phyloP scores from a whole-genome alignment of 2,888 invertebrate species.

The Urechis unicinctus region DNA sequence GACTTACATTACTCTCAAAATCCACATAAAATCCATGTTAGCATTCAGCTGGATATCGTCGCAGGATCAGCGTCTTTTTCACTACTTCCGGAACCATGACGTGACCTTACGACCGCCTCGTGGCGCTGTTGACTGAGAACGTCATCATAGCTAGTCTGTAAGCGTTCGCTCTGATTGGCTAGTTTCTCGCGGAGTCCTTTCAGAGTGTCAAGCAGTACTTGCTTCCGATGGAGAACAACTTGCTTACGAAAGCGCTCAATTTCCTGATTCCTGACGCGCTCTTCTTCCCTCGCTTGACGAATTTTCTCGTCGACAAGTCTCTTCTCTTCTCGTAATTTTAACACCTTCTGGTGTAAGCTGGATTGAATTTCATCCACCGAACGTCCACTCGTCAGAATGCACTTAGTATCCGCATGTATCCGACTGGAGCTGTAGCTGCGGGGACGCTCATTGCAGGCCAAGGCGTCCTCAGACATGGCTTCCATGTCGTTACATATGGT shows the following conservation, averaged over 20 bases:
- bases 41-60: too few relatives aligned
- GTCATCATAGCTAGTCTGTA: background rate
- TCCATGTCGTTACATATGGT: background rate
- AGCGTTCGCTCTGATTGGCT: background rate
- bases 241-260: background rate
- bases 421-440: too few relatives aligned
- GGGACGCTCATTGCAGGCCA: too few relatives aligned
- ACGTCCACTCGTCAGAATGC: background rate
- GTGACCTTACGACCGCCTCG: too few relatives aligned
- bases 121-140: background rate
- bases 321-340: background rate
- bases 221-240: background rate
- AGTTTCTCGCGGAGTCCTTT: background rate
- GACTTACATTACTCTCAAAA: too few relatives aligned
- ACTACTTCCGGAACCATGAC: too few relatives aligned
- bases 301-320: background rate
- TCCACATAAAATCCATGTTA: too few relatives aligned
- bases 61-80: too few relatives aligned
- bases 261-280: background rate
- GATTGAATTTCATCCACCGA: background rate
- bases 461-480: too few relatives aligned
- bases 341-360: background rate
- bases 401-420: too few relatives aligned
- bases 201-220: background rate
- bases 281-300: background rate